Evolutionary conservation across 2,888 invertebrate genomes (phyloP).

Genomic region (Matsumyia berberina): DNA sequence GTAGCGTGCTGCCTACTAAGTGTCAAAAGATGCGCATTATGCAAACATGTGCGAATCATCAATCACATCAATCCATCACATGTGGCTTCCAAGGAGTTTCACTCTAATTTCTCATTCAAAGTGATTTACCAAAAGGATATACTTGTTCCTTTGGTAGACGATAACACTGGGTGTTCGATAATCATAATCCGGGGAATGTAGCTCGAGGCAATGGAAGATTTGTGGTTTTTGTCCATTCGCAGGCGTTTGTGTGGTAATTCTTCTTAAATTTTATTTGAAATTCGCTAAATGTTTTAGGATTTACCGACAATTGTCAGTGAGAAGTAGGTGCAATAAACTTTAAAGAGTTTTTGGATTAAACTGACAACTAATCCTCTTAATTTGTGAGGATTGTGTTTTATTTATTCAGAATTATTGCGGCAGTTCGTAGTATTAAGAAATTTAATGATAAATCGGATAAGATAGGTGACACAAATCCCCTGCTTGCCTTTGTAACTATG

Average conservation of each 20-base stretch:
- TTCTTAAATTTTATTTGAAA: background rate
- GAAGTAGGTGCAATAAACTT: too few species aligned
- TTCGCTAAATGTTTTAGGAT: conserved; percentile 1
- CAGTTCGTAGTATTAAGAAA: too few species aligned
- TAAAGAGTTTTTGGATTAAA: too few species aligned
- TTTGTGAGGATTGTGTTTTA: too few species aligned
- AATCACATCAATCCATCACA: conserved; percentile 35
- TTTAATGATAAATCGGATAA: too few species aligned
- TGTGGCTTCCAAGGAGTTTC: conserved; percentile 5
- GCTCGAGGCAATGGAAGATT: too few species aligned
- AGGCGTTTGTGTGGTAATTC: background rate
- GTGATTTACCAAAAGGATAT: background rate
- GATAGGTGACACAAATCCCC: too few species aligned
- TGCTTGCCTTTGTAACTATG: too few species aligned
- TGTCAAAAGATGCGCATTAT: background rate
- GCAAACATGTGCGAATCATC: conserved; percentile 21
- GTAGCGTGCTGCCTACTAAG: background rate
- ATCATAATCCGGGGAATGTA: conserved; percentile 9
- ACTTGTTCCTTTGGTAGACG: background rate
- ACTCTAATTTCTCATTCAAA: conserved; percentile 8
- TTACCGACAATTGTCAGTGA: too few species aligned
- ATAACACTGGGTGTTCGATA: conserved; percentile 4
- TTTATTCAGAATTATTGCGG: too few species aligned
- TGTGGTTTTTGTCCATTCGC: background rate
- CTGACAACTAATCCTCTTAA: too few species aligned